phyloP scores from a whole-genome alignment of 2,113 vertebrate species.

The Nibea albiflora region DNA sequence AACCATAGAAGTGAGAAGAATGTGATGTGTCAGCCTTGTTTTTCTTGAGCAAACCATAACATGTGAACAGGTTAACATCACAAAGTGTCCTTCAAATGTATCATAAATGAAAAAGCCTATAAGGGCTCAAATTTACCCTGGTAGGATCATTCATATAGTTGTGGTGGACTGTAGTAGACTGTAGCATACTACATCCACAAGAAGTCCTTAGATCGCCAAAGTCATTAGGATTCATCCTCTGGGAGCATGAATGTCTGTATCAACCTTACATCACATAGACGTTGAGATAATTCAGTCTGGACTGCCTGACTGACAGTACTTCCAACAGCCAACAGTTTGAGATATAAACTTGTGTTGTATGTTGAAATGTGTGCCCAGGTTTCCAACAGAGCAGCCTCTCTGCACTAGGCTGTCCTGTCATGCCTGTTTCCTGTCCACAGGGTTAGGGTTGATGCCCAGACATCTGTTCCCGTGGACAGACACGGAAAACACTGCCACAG shows the following conservation, averaged over 20 bases:
- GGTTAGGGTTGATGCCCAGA: slow-evolving; percentile 52
- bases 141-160: neutral
- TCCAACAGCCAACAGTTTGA: neutral
- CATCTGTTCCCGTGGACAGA: slow-evolving; percentile 68
- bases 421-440: slow-evolving; percentile 70
- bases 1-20: neutral
- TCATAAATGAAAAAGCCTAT: neutral
- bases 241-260: neutral
- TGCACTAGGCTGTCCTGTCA: slow-evolving; percentile 46
- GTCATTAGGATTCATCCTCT: neutral
- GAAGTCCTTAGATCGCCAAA: neutral
- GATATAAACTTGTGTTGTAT: neutral
- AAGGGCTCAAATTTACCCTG: neutral
- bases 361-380: slow-evolving; percentile 40
- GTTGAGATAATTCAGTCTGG: neutral
- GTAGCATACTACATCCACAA: neutral
- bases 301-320: neutral
- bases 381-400: slow-evolving; percentile 46
- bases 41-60: neutral
- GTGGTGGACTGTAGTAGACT: neutral
- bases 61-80: neutral
- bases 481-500: slow-evolving; percentile 54
- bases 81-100: neutral
- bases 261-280: neutral
- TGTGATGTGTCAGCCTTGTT: neutral